These are phyloP conservation scores for Notechis scutatus DNA, from an alignment of 2,113 vertebrate species.

Conservation along the genomic window DNA sequence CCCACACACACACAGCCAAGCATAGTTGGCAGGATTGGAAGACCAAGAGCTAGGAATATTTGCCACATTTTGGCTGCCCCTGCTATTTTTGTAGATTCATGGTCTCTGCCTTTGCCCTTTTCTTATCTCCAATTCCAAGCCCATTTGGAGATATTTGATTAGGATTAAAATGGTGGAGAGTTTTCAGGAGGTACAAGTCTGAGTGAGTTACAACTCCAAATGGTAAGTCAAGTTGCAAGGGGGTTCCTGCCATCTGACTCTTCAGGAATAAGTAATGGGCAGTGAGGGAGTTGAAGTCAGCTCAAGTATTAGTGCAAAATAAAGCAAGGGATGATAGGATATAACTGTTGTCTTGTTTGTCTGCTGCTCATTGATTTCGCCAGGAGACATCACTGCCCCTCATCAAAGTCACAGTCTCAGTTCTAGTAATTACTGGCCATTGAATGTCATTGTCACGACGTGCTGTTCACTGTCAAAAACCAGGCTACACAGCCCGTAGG, in stretches of 20 bases:
- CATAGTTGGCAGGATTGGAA: neutral
- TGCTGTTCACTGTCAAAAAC: neutral
- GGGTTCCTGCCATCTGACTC: neutral
- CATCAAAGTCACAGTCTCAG: neutral
- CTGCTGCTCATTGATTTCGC: neutral
- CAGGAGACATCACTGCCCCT: neutral
- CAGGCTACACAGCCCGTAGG: neutral
- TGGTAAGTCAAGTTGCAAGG: neutral
- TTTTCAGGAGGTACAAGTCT: neutral
- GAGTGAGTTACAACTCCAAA: neutral
- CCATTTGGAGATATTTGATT: neutral
- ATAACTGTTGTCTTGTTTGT: neutral
- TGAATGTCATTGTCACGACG: neutral
- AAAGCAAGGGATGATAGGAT: neutral
- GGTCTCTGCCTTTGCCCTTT: neutral
- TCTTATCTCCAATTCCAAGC: neutral
- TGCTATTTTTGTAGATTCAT: neutral
- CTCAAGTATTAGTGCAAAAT: neutral
- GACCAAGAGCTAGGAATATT: neutral
- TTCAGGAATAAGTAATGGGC: neutral
- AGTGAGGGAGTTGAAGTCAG: neutral
- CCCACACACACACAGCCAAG: neutral
- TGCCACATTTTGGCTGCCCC: neutral
- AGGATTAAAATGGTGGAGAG: neutral
- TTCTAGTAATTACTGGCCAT: neutral